A percentile compares a stretch with the other conserved stretches of the same genome.
Evolutionary conservation across 2,888 invertebrate genomes (phyloP).

Genomic region (Cataglyphis altisquamis): DNA sequence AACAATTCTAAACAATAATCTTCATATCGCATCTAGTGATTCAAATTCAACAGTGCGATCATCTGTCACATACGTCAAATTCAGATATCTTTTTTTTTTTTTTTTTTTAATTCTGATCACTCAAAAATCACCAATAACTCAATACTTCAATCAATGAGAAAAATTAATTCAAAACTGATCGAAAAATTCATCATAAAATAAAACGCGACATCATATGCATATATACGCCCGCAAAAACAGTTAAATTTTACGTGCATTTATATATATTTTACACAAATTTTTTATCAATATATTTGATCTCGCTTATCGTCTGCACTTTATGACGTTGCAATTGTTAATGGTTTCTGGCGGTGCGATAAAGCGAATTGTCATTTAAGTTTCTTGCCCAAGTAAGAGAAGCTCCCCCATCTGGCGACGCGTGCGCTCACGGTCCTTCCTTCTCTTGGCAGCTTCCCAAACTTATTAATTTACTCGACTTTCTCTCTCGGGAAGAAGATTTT

Average conservation of each 20-base stretch:
- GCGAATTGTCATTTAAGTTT: slow-evolving; percentile 62
- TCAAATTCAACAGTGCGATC: not conserved
- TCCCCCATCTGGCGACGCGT: slow-evolving; percentile 60
- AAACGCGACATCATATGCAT: not conserved
- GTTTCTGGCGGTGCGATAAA: slow-evolving; percentile 54
- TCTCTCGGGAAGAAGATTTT: slow-evolving; percentile 36
- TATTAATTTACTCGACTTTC: slow-evolving; percentile 72
- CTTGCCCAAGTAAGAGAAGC: slow-evolving; percentile 48
- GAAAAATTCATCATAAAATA: not conserved
- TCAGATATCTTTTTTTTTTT: not conserved
- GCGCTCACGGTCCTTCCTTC: slow-evolving; percentile 29
- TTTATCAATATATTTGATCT: slow-evolving; percentile 47
- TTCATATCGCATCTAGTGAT: not conserved
- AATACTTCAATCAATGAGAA: not conserved
- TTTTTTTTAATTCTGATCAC: not conserved
- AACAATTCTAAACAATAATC: not conserved
- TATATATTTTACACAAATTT: not conserved
- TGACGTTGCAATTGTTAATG: slow-evolving; percentile 55
- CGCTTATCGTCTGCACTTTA: slow-evolving; percentile 49
- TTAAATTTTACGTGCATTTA: not conserved
- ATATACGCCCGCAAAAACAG: too few relatives aligned
- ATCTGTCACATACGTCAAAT: not conserved
- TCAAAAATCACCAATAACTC: not conserved
- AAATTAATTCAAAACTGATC: not conserved
- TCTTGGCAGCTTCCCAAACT: slow-evolving; percentile 61